Evolutionary conservation across 2,113 vertebrate species (phyloP), one percentile per base, ranked within the genome.

Genomic region (Sturnus vulgaris): DNA sequence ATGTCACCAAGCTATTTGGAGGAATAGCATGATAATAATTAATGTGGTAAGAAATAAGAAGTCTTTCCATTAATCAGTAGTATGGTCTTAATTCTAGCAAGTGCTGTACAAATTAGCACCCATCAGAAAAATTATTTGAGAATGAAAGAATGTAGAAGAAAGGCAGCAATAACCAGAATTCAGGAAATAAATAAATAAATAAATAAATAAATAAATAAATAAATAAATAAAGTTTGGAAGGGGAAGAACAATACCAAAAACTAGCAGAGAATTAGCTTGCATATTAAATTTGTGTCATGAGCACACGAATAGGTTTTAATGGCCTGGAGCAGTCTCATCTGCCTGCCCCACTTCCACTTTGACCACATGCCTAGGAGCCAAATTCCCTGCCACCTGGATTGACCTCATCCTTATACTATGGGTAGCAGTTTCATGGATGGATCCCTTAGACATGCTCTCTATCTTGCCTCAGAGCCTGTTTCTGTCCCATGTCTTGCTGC

Each of bases 401-500:
- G 46, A 25, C 3, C 11, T 63, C 8, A 9, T 61, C 23, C 13
- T 14, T 69, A 19, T 28, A 15, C 40, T 56, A 7, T 33, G 13
- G 14, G 7, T 52, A 28, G 11, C 44, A 60, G 5, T 11, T 15
- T 68, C 1, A 2, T 39, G 35, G 44, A 42, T 35, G 12, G 5
- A 35, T 52, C 17, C 15, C 20, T 73, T 30, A n/a, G 19, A 33
- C 0, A 0, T 33, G 20, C 7, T 81, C 18, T 69, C 8, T 14
- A 11, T 33, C 17, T 72, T 60, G 14, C 5, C 46, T 42, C 27
- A 49, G 44, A 17, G 6, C 6, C 8, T 9, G 2, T n/a, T n/a
- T n/a, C 50, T 65, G 11, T 37, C n/a, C 15, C 0, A 0, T 22
- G 33, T 47, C 63, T 72, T 80, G 20, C 10, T 80, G 30, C 8